Base-by-base conservation (phyloP, 2,113 vertebrate genomes). In the Passerina amoena region DNA sequence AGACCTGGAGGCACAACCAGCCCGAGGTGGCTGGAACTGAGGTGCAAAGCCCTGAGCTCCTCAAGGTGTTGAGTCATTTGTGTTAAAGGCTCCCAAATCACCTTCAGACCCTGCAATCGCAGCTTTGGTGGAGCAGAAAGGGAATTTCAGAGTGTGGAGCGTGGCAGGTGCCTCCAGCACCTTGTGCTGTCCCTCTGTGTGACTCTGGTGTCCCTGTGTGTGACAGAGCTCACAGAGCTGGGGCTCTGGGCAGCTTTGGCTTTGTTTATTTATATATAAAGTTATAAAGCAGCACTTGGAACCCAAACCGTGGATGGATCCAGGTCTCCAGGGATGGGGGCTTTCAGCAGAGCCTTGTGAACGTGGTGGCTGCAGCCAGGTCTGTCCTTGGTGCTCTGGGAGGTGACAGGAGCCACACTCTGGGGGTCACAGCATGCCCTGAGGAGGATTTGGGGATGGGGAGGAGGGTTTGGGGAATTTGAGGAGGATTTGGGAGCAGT, bases 81-180 rank as follows among this genome's bases (percentile, higher is more conserved):
- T 77, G 72, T 27, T 50, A 56, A 81, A 88, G 88, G 57, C 84
- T 72, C 77, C 56, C 47, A 37, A 51, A 15, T 30, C 0, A 0
- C 28, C 44, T 8, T 19, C 53, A 18, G 78, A 6, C 28, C 6
- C 44, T 14, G 64, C 4, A 6, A 1, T 38, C 5, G 1, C 69
- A 48, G 44, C 42, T 70, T 51, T 40, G 33, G 37, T 37, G 53
- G 35, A 25, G 47, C 37, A 66, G n/a, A 38, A 40, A 24, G 59
- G 42, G 9, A 33, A 40, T 44, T 69, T 42, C 51, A 24, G 71
- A 14, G 28, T 17, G 25, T 5, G 0, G n/a, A 71, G 27, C 0
- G 0, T n/a, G 42, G 51, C 27, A 13, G 44, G 21, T 1, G 1
- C 38, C 40, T 35, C 4, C 0, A 0, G n/a, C 4, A 0, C 37